A percentile compares a stretch with the other conserved stretches of the same genome.
phyloP scores from a whole-genome alignment of 2,113 vertebrate species.

The Hydrolagus affinis region DNA sequence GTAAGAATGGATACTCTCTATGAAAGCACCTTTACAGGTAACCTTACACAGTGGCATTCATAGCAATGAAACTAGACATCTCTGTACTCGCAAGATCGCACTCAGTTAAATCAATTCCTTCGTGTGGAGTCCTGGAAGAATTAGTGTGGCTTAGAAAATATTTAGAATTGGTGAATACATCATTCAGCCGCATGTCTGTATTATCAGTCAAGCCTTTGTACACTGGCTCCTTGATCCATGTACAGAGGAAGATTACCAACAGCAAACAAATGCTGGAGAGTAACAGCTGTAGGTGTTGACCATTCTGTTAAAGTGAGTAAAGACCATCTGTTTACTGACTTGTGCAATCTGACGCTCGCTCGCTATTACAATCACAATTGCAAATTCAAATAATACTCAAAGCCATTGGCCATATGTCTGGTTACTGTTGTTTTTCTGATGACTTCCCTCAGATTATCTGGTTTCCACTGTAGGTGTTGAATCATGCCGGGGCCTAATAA shows the following conservation, averaged over 20 bases:
- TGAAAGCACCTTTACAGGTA: too few relatives aligned
- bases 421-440: too few relatives aligned
- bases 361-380: not conserved
- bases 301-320: not conserved
- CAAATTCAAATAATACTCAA: not conserved
- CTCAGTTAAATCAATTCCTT: too few relatives aligned
- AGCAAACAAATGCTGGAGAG: not conserved
- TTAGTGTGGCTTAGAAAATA: too few relatives aligned
- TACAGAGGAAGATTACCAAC: not conserved
- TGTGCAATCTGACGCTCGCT: not conserved
- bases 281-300: not conserved
- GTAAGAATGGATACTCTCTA: too few relatives aligned
- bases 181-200: not conserved
- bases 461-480: too few relatives aligned
- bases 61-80: too few relatives aligned
- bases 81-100: too few relatives aligned
- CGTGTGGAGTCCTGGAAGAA: too few relatives aligned
- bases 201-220: not conserved
- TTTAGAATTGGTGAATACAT: not conserved
- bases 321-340: not conserved
- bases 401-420: not conserved
- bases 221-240: not conserved
- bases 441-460: too few relatives aligned
- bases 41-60: too few relatives aligned
- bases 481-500: too few relatives aligned